Conservation (phyloP, 1,140 invertebrate species). For the Calycopis cecrops region DNA sequence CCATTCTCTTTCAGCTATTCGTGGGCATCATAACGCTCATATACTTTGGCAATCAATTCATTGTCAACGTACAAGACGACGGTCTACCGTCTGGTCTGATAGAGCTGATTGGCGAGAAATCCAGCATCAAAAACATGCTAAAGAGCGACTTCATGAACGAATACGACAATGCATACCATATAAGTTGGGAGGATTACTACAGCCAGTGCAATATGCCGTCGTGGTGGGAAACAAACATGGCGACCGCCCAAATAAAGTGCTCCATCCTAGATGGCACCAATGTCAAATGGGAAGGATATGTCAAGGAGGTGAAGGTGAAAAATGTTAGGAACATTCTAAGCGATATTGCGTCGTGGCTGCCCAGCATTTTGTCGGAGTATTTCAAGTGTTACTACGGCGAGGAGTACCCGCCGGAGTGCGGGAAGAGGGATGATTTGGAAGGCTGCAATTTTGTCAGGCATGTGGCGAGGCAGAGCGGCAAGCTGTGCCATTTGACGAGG, state of each 20-base stretch:
- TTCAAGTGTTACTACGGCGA: constrained; percentile 83
- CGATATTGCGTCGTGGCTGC: constrained; percentile 76
- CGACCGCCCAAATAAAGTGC: constrained; percentile 81
- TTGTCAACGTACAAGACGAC: constrained; percentile 51
- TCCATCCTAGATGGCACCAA: constrained; percentile 79
- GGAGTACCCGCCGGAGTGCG: constrained; percentile 74
- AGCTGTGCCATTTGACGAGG: constrained; percentile 80
- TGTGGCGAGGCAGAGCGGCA: constrained; percentile 70
- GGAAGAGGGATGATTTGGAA: constrained; percentile 51
- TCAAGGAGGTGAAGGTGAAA: constrained; percentile 79
- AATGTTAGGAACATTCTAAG: constrained; percentile 79
- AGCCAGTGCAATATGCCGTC: constrained; percentile 82
- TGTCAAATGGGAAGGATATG: constrained; percentile 84
- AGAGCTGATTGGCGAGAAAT: constrained; percentile 53
- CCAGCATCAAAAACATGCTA: constrained; percentile 51
- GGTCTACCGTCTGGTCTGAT: constrained; percentile 49
- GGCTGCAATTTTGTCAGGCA: constrained; percentile 75
- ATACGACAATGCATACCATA: constrained; percentile 50
- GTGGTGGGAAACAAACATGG: constrained; percentile 80
- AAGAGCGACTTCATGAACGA: constrained; percentile 62
- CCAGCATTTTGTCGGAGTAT: constrained; percentile 74
- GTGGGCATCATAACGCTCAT: constrained; percentile 52
- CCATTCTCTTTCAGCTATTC: constrained; percentile 39
- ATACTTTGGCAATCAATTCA: constrained; percentile 58
- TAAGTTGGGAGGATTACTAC: constrained; percentile 83